Evolutionary conservation across 2,113 vertebrate species (phyloP).

Genomic region (Microcebus ravelobensis): DNA sequence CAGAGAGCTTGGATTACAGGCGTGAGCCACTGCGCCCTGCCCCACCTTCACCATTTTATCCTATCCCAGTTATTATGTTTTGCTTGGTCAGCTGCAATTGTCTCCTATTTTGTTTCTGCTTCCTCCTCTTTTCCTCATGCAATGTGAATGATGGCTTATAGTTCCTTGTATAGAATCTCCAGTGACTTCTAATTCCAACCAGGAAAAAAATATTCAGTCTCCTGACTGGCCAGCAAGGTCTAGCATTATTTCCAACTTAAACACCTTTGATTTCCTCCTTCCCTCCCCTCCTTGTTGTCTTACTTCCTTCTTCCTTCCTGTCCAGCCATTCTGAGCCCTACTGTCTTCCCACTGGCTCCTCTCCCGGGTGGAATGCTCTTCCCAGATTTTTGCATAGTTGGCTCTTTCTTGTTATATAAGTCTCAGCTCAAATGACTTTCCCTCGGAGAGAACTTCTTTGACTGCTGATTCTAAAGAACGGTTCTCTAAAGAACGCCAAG

Average conservation of each 20-base stretch:
- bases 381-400: not conserved
- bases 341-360: not conserved
- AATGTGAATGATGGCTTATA: not conserved
- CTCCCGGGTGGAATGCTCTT: not conserved
- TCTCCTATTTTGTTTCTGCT: not conserved
- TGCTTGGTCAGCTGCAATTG: not conserved
- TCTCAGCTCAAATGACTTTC: not conserved
- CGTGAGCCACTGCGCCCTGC: no score
- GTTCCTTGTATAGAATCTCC: not conserved
- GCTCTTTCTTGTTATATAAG: not conserved
- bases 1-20: no score
- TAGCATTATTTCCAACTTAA: not conserved
- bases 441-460: not conserved
- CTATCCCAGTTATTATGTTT: not conserved
- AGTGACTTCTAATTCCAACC: not conserved
- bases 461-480: not conserved
- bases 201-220: not conserved
- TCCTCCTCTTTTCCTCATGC: not conserved
- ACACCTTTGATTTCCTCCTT: not conserved
- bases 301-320: not conserved
- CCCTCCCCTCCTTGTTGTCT: accelerated
- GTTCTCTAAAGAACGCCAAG: not conserved
- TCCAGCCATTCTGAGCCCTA: not conserved
- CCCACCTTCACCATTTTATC: not conserved
- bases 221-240: not conserved